Evolutionary conservation across 2,113 vertebrate genomes (phyloP).

Genomic region (Lynx canadensis): DNA sequence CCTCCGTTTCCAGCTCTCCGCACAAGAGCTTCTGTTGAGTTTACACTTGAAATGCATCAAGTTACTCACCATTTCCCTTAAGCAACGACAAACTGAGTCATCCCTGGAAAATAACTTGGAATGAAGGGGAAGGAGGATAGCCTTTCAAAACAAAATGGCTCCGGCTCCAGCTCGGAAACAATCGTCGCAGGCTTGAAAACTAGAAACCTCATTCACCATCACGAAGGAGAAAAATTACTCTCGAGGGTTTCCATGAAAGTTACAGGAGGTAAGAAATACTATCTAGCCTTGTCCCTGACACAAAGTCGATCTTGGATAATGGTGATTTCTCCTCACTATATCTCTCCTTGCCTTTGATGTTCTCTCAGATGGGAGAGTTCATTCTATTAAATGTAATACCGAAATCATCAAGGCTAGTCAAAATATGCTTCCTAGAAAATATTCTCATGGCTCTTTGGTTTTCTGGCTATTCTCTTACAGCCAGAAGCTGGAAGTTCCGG

Average conservation of each 20-base stretch:
- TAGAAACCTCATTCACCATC: background rate
- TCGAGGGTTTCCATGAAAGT: background rate
- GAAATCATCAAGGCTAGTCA: background rate
- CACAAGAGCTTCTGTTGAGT: background rate
- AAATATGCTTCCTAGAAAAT: background rate
- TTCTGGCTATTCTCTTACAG: background rate
- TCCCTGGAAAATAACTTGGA: background rate
- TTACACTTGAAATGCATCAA: background rate
- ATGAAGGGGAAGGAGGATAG: background rate
- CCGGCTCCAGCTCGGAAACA: background rate
- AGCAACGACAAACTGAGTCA: background rate
- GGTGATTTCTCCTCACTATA: background rate
- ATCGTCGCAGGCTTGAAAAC: background rate
- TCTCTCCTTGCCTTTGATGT: background rate
- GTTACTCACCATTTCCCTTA: background rate
- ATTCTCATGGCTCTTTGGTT: background rate
- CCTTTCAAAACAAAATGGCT: background rate
- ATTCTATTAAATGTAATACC: background rate
- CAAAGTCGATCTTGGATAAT: background rate
- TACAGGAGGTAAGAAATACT: background rate
- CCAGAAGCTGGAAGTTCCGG: background rate
- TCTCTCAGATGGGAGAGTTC: background rate
- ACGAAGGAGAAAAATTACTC: background rate
- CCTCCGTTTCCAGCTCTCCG: background rate
- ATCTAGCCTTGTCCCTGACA: background rate